These are phyloP conservation scores for Eleginops maclovinus DNA, from an alignment of 2,113 vertebrate species.

Conservation along the genomic window DNA sequence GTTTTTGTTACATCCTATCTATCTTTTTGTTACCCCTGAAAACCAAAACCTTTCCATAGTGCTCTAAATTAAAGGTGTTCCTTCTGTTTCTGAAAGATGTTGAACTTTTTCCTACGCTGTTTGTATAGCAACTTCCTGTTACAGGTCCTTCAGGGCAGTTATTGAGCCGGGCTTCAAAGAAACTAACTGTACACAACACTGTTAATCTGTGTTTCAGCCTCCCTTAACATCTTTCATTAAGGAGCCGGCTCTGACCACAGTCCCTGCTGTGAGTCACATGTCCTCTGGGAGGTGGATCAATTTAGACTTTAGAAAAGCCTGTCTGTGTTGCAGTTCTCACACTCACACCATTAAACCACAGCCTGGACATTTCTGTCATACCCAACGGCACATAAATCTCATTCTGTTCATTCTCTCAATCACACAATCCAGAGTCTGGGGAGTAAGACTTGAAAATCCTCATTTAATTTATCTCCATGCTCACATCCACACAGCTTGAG, in stretches of 20 bases:
- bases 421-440: neutral
- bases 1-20: too few relatives aligned
- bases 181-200: neutral
- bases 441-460: slow-evolving; percentile 13
- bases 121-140: slow-evolving; percentile 1
- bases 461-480: neutral
- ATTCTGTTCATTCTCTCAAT: slow-evolving; percentile 2
- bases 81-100: neutral
- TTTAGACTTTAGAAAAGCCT: slow-evolving; percentile 23
- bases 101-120: neutral
- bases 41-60: too few relatives aligned
- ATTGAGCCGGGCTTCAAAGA: slow-evolving; percentile 20
- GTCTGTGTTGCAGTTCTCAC: slow-evolving; percentile 10
- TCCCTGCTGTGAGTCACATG: slow-evolving; percentile 24
- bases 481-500: slow-evolving; percentile 20
- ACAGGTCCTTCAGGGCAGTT: slow-evolving; percentile 5
- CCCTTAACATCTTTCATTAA: slow-evolving; percentile 54
- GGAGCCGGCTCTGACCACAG: slow-evolving; percentile 38
- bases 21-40: too few relatives aligned
- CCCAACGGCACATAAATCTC: slow-evolving; percentile 19
- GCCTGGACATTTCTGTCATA: neutral
- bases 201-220: slow-evolving; percentile 22
- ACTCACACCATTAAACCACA: neutral
- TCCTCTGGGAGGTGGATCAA: slow-evolving; percentile 21
- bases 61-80: neutral